These are phyloP conservation scores for Hirtodrosophila histrioides DNA, from an alignment of 2,888 invertebrate species.

Conservation along the genomic window DNA sequence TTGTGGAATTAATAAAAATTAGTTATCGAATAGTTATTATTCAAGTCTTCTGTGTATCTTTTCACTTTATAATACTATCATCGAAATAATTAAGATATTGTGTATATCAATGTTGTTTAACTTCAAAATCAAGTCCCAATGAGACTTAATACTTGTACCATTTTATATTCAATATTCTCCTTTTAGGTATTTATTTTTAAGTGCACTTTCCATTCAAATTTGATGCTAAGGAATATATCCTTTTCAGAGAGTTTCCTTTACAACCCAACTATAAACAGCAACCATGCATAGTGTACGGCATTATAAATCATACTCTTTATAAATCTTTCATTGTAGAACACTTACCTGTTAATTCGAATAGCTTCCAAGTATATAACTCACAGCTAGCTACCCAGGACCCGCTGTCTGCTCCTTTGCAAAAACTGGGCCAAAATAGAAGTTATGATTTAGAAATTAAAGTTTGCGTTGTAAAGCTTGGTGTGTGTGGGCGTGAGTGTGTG, in stretches of 20 bases:
- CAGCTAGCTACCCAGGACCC: slow-evolving; percentile 18
- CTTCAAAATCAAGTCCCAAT: too few species aligned
- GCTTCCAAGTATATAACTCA: slow-evolving; percentile 14
- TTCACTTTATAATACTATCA: too few species aligned
- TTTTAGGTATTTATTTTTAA: too few species aligned
- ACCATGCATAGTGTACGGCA: neutral
- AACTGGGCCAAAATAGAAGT: slow-evolving; percentile 62
- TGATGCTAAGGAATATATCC: too few species aligned
- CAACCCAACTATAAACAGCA: neutral
- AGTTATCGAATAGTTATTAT: too few species aligned
- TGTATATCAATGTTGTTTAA: too few species aligned
- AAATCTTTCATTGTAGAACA: slow-evolving; percentile 36
- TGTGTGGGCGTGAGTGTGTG: slow-evolving; percentile 8
- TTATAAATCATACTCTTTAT: slow-evolving; percentile 6
- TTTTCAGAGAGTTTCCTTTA: neutral
- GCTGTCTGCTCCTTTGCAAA: slow-evolving; percentile 23
- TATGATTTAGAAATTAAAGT: slow-evolving; percentile 76
- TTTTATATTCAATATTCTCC: too few species aligned
- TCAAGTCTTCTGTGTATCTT: too few species aligned
- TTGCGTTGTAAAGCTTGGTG: slow-evolving; percentile 43
- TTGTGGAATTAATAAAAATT: too few species aligned
- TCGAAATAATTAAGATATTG: too few species aligned
- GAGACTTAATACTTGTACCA: too few species aligned
- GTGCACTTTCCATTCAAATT: too few species aligned
- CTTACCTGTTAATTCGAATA: slow-evolving; percentile 34